Evolutionary conservation across 2,113 vertebrate species (phyloP).

Genomic region (Corydoras sp.): DNA sequence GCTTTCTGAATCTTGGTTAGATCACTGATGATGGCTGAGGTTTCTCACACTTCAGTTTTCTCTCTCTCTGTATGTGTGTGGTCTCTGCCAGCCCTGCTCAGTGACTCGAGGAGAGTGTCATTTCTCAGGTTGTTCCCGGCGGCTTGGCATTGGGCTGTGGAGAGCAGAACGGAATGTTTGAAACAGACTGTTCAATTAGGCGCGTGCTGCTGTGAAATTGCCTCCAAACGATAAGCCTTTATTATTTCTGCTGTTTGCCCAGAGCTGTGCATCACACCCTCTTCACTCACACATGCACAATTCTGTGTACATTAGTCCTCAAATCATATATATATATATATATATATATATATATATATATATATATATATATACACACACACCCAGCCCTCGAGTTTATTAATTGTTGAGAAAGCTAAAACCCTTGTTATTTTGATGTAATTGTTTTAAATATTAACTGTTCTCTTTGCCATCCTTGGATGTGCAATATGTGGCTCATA

Average conservation of each 20-base stretch:
- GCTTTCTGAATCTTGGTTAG: constrained; percentile 15
- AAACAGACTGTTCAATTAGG: constrained; percentile 78
- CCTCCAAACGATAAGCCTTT: constrained; percentile 72
- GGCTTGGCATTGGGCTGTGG: constrained; percentile 57
- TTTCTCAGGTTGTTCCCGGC: constrained; percentile 72
- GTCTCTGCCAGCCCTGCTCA: constrained; percentile 66
- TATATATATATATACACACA: too few species aligned
- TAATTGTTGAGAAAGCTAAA: too few species aligned
- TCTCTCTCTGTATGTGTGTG: constrained; percentile 27
- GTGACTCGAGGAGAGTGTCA: constrained; percentile 71
- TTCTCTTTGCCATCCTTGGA: too few species aligned
- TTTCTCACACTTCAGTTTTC: constrained; percentile 3
- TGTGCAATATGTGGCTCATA: too few species aligned
- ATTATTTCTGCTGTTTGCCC: constrained; percentile 60
- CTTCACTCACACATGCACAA: background rate
- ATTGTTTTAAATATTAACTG: too few species aligned
- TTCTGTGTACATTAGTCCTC: too few species aligned
- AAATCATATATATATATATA: too few species aligned
- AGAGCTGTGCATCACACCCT: constrained; percentile 49
- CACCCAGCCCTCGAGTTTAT: too few species aligned
- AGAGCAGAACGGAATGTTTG: constrained; percentile 67
- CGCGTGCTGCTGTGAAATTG: constrained; percentile 73
- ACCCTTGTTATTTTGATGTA: too few species aligned
- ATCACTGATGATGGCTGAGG: constrained; percentile 6
- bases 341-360: too few species aligned